phyloP scores from a whole-genome alignment of 1,140 invertebrate species.

The Drosophila murphyi region DNA sequence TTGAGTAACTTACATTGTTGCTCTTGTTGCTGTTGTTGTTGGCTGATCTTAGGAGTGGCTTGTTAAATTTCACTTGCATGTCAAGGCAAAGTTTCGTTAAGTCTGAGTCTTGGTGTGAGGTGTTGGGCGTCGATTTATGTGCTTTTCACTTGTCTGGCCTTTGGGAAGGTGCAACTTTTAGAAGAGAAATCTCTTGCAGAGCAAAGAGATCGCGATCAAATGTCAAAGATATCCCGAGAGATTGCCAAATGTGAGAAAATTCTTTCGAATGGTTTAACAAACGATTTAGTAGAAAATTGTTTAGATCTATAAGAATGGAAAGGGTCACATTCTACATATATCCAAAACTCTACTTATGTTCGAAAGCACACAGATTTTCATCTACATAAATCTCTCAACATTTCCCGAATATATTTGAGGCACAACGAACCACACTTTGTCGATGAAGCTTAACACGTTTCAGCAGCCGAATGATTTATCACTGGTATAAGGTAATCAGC shows the following conservation, averaged over 20 bases:
- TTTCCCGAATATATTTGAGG: constrained; percentile 22
- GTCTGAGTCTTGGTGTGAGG: constrained; percentile 40
- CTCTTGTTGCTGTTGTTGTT: background rate
- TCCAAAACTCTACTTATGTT: too few relatives aligned
- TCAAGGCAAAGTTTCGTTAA: constrained; percentile 50
- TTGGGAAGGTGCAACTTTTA: constrained; percentile 29
- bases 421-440: constrained; percentile 42
- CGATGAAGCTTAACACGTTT: constrained; percentile 62
- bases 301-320: too few relatives aligned
- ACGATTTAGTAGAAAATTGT: background rate
- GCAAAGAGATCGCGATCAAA: constrained; percentile 31
- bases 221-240: constrained; percentile 6
- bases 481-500: constrained; percentile 60
- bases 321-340: too few relatives aligned
- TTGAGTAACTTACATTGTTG: constrained; percentile 19
- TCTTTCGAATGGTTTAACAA: background rate
- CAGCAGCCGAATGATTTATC: constrained; percentile 71
- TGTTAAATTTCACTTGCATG: constrained; percentile 82
- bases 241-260: constrained; percentile 38
- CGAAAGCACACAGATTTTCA: too few relatives aligned
- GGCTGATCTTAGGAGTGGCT: constrained; percentile 72
- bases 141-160: constrained; percentile 75
- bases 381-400: background rate
- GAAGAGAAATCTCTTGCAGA: constrained; percentile 47
- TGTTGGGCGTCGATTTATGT: constrained; percentile 78